phyloP scores from a whole-genome alignment of 2,888 invertebrate species.

The Rhamnusium bicolor region DNA sequence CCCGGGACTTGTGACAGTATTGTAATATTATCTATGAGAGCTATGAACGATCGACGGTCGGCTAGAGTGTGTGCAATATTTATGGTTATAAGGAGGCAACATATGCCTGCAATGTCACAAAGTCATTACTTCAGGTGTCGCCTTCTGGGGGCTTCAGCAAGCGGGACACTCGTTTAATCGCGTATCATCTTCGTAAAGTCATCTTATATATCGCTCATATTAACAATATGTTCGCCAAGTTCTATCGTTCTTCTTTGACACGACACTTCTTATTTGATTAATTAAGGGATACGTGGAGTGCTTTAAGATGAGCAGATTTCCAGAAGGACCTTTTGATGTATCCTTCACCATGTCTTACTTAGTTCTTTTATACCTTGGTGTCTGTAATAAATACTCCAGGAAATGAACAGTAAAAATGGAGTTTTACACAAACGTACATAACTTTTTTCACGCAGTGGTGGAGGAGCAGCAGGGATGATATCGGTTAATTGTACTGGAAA shows the following conservation, averaged over 20 bases:
- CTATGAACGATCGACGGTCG: neutral
- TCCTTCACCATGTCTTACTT: neutral
- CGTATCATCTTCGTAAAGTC: constrained; percentile 37
- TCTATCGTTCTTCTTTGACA: constrained; percentile 46
- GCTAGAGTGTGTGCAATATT: neutral
- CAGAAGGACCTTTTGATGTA: neutral
- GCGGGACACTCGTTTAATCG: constrained; percentile 8
- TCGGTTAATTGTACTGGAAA: no score
- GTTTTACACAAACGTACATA: no score
- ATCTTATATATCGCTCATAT: constrained; percentile 39
- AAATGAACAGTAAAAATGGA: no score
- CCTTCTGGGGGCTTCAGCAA: constrained; percentile 29
- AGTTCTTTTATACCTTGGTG: neutral
- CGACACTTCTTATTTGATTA: constrained; percentile 48
- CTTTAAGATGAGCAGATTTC: constrained; percentile 34
- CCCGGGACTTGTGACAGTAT: no score
- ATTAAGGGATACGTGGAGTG: constrained; percentile 42
- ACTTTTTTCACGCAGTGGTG: no score
- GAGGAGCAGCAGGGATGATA: no score
- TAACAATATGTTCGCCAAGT: constrained; percentile 40
- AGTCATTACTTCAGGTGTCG: constrained; percentile 45
- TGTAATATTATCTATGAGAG: neutral
- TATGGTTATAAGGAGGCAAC: constrained; percentile 31
- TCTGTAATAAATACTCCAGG: neutral
- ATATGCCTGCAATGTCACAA: constrained; percentile 35